Evolutionary conservation across 1,140 invertebrate species (phyloP), one percentile per base, ranked within the genome.

Genomic region (Geopemphigus sp.): DNA sequence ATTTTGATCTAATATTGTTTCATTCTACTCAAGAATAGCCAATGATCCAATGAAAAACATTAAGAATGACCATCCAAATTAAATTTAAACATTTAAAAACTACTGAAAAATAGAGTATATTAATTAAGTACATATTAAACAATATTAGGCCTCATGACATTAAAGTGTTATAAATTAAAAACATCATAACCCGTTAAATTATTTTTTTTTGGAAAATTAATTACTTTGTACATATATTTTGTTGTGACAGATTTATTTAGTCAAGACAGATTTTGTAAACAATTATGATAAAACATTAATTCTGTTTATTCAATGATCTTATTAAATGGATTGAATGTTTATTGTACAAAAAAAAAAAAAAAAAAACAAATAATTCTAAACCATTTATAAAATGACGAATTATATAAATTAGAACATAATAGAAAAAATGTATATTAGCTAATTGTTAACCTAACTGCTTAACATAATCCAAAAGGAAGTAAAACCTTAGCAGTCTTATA

Each of bases 401-500:
- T 78, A 78, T 17, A 29, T 63, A 78, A 19, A 78, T 72, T 24
- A 72, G 45, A 72, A 24, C n/a, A n/a, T 19, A 72, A 72, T 76
- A 76, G 32, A 32, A 76, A 78, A 78, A 78, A 78, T 45, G 47
- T 63, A 78, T 47, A 78, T 78, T 63, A 63, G 57, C 74, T 78
- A 78, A 78, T 26, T 47, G 57, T 53, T 76, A 78, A 78, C 74
- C 74, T 78, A 78, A 78, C 74, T 78, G 74, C 74, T 63, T 78
- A 61, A 78, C 39, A 61, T 47, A 63, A 61, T 59, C 56, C 56
- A 61, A 63, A 78, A 78, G 74, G 56, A 78, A 26, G 50, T 72
- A 72, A 63, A 78, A 78, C 39, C 22, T 78, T 61, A 78, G 74
- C 74, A 78, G 74, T 78, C 74, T 78, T 78, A 78, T 78, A 61